Percentiles rank a stretch among this genome's conserved stretches.
These are phyloP conservation scores for Heliconius melpomene DNA, from an alignment of 1,140 invertebrate genomes.

Conservation along the genomic window DNA sequence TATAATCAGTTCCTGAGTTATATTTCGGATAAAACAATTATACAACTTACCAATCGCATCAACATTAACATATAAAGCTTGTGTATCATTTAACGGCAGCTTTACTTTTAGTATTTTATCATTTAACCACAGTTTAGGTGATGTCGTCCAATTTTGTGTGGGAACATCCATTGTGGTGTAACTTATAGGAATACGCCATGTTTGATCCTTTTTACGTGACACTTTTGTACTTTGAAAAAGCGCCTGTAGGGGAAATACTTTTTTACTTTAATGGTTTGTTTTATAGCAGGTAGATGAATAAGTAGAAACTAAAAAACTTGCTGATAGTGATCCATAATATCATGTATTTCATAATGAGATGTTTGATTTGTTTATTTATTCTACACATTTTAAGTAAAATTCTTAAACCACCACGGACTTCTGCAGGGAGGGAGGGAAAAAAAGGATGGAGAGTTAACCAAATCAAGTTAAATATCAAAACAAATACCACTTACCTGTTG, in stretches of 20 bases:
- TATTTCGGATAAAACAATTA: background rate
- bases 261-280: too few relatives aligned
- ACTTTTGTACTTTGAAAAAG: slow-evolving; percentile 74
- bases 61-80: slow-evolving; percentile 73
- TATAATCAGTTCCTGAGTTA: too few relatives aligned
- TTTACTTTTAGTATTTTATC: slow-evolving; percentile 41
- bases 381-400: too few relatives aligned
- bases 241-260: slow-evolving; percentile 59
- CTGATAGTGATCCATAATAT: background rate
- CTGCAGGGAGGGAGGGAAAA: too few relatives aligned
- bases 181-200: slow-evolving; percentile 75
- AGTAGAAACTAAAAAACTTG: background rate
- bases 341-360: too few relatives aligned
- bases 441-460: too few relatives aligned
- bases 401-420: too few relatives aligned
- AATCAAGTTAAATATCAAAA: too few relatives aligned
- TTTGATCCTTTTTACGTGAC: slow-evolving; percentile 56
- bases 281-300: too few relatives aligned
- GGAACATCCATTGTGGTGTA: slow-evolving; percentile 52
- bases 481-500: slow-evolving; percentile 74
- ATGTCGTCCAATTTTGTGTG: slow-evolving; percentile 43
- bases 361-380: too few relatives aligned
- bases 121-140: slow-evolving; percentile 66
- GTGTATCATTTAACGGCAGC: slow-evolving; percentile 48
- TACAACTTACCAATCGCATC: slow-evolving; percentile 69